Evolutionary conservation across 2,113 vertebrate species (phyloP).

Genomic region (Python bivittatus): DNA sequence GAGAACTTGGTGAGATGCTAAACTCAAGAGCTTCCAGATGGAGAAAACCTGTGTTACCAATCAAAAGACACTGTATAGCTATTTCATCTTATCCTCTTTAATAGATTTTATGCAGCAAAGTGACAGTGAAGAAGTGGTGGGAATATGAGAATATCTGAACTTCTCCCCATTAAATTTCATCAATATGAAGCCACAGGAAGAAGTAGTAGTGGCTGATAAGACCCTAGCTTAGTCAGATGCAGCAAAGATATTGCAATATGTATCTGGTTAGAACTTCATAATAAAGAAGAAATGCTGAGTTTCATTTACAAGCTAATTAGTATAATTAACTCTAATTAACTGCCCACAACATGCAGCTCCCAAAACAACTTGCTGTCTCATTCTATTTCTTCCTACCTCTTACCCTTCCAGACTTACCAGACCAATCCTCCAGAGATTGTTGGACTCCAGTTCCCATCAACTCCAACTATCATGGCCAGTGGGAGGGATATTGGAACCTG

Average conservation of each 20-base stretch:
- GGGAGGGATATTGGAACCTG: not conserved
- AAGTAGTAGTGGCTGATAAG: not conserved
- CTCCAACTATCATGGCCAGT: not conserved
- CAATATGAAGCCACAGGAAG: not conserved
- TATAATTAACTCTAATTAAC: conserved; percentile 89
- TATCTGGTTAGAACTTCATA: conserved; percentile 64
- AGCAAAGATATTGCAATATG: conserved; percentile 69
- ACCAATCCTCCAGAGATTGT: not conserved
- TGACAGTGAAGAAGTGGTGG: not conserved
- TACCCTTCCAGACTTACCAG: not conserved
- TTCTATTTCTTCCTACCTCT: conserved; percentile 1
- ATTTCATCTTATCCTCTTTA: not conserved
- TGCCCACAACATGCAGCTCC: conserved; percentile 71
- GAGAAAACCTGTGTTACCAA: not conserved
- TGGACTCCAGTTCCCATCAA: not conserved
- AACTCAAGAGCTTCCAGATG: not conserved
- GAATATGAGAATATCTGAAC: not conserved
- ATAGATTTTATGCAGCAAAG: not conserved
- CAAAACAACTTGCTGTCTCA: conserved; percentile 60
- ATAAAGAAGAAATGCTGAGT: conserved; percentile 56
- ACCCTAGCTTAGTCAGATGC: not conserved
- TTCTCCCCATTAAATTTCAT: not conserved
- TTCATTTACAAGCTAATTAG: conserved; percentile 86
- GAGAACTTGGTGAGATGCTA: not conserved
- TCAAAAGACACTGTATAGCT: not conserved